phyloP scores from a whole-genome alignment of 2,113 vertebrate genomes.

The Burhinus oedicnemus region DNA sequence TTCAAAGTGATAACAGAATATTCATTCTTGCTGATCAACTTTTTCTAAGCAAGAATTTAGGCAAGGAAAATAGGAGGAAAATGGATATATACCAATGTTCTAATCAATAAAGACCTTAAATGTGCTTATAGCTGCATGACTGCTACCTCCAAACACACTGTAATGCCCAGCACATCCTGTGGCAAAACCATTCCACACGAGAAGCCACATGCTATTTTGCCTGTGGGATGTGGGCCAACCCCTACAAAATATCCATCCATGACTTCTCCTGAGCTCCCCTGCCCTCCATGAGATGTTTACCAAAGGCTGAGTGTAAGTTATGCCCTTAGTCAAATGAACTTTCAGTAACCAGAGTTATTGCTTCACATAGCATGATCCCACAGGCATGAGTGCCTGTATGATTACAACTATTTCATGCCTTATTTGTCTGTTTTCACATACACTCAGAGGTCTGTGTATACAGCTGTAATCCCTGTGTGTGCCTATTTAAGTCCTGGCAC shows the following conservation, averaged over 20 bases:
- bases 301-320: not conserved
- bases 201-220: not conserved
- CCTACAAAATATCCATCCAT: not conserved
- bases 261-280: not conserved
- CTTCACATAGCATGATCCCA: not conserved
- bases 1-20: not conserved
- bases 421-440: conserved; percentile 6
- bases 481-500: not conserved
- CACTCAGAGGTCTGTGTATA: not conserved
- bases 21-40: not conserved
- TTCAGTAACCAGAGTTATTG: not conserved
- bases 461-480: not conserved
- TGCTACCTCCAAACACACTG: not conserved
- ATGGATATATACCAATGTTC: not conserved
- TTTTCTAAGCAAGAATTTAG: not conserved
- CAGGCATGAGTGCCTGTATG: not conserved
- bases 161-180: not conserved
- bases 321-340: not conserved
- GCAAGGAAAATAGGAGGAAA: not conserved
- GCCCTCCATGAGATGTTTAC: not conserved
- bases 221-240: not conserved
- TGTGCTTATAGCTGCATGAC: not conserved
- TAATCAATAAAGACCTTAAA: not conserved
- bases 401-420: not conserved
- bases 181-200: not conserved